Base-by-base conservation (phyloP, 30 jellyfish, hydroid and myxozoan genomes). In the Hydra vulgaris region DNA sequence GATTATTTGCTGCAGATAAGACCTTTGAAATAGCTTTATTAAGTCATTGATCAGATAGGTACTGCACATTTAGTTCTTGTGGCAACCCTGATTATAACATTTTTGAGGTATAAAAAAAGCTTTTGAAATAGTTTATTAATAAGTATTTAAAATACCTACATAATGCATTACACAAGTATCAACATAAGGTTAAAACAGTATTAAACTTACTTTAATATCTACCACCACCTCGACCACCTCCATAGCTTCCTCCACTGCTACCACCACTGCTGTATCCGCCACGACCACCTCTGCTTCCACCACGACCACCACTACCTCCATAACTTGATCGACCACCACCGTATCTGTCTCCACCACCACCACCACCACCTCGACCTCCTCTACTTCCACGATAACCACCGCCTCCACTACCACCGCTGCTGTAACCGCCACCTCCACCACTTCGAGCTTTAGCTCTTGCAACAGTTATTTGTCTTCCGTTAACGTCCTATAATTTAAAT, bases 371-470 rank as follows among this genome's bases (percentile, higher is more conserved):
- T 71, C 27, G 76, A 20, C 79, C 79, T 15, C 79, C 79, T 12
- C 79, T 18, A 15, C 79, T 27, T 17, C 79, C 27, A 23, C 27
- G n/a, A 20, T 71, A 71, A 0, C 79, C 79, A 12, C 79, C 79
- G 20, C 79, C 79, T 0, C 79, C 76, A 23, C 76, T 21, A 15
- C 76, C 15, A 69, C 15, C 5, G 5, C 26, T 8, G 12, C 61
- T 20, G 7, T 20, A 17, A 0, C 79, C 79, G 7, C 79, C 79
- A 71, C 26, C 79, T 0, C 79, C 79, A 71, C 79, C 79, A 23
- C 79, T 18, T 12, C 79, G 23, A 20, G 79, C 56, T 71, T 20
- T 71, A 20, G 79, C 27, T 15, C 24, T 17, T 20, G 79, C 27
- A 20, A 27, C 27, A 71, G 27, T 53, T 71, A 71, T 71, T 15